phyloP scores from a whole-genome alignment of 2,797 vertebrate species.

The Betta splendens region DNA sequence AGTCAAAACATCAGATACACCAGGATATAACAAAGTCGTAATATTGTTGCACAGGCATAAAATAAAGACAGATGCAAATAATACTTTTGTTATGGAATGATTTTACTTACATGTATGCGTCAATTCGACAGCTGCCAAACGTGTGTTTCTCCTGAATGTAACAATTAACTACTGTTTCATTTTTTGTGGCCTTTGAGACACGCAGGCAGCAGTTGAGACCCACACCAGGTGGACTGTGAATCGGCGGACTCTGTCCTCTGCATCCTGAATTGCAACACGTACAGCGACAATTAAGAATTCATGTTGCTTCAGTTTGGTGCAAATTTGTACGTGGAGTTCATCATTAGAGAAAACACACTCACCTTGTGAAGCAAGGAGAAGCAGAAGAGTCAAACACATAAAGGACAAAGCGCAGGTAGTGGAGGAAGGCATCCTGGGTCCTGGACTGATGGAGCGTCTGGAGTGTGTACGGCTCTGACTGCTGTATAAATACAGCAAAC shows the following conservation, averaged over 20 bases:
- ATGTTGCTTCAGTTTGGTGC: background rate
- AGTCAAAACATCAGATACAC: too few relatives aligned
- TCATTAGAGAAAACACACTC: background rate
- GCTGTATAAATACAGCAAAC: background rate
- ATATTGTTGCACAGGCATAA: too few relatives aligned
- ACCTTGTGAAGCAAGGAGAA: background rate
- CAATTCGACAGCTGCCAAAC: background rate
- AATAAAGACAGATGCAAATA: too few relatives aligned
- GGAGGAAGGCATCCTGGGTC: conserved; percentile 7
- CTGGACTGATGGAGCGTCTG: background rate
- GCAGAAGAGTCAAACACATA: background rate
- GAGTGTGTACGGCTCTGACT: too few relatives aligned
- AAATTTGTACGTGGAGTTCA: background rate
- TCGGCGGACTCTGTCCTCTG: too few relatives aligned
- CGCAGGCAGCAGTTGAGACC: background rate
- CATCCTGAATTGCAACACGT: background rate
- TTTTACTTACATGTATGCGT: conserved; percentile 8
- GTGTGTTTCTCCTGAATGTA: rapidly evolving
- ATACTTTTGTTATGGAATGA: too few relatives aligned
- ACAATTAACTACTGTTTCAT: rapidly evolving
- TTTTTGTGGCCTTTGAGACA: rapidly evolving
- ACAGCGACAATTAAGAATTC: background rate
- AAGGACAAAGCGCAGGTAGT: background rate
- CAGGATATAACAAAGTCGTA: too few relatives aligned
- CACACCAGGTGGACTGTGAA: rapidly evolving